Conservation (phyloP, 92 coral and sea anemone genomes). For the Chrysogorgia sp. region DNA sequence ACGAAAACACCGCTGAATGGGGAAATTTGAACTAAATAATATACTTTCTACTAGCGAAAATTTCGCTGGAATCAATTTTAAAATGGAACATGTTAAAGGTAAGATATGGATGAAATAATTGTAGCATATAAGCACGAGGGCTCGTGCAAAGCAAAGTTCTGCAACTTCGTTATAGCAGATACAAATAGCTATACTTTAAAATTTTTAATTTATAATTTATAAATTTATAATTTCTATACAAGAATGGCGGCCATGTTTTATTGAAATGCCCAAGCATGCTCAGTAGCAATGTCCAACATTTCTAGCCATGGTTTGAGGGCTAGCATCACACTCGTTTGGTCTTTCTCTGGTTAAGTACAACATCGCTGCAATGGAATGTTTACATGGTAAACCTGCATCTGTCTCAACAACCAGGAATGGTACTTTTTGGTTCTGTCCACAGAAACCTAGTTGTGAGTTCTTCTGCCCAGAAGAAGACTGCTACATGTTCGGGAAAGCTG, state of each 20-base stretch:
- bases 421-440: too few relatives aligned
- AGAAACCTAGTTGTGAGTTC: too few relatives aligned
- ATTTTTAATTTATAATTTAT: neutral
- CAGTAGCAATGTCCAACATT: conserved; percentile 19
- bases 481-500: too few relatives aligned
- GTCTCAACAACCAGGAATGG: too few relatives aligned
- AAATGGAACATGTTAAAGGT: neutral
- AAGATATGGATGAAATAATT: neutral
- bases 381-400: too few relatives aligned
- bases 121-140: neutral
- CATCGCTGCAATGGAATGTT: too few relatives aligned
- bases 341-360: too few relatives aligned
- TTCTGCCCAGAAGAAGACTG: too few relatives aligned
- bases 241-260: neutral
- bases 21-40: neutral
- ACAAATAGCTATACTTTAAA: neutral
- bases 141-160: conserved; percentile 3
- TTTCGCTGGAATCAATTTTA: neutral
- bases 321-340: too few relatives aligned
- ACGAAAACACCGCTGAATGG: neutral
- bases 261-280: neutral
- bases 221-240: neutral
- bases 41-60: neutral
- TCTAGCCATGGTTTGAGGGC: conserved; percentile 34
- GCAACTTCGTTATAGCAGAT: neutral